Base-by-base conservation (phyloP, 2,888 invertebrate species). In the Pristionchus exspectatus region DNA sequence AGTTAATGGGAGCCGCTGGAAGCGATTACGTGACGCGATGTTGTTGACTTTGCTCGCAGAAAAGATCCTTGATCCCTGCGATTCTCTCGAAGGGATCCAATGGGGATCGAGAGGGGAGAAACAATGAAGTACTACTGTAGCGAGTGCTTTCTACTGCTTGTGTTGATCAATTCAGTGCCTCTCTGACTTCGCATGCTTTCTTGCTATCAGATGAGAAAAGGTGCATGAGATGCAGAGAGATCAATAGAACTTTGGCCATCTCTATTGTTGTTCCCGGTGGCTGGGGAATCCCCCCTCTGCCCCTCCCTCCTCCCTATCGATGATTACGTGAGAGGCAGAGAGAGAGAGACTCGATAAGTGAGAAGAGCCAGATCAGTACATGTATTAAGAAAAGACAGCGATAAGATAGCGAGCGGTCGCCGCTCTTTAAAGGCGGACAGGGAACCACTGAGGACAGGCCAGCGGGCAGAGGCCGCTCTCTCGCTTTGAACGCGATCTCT, bases 301-400 rank as follows among this genome's bases (percentile, higher is more conserved):
- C n/a, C n/a, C 63, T n/a, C n/a, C 21, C 38, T 33, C 72, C 21
- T 18, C 44, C 38, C 38, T 21, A 50, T 72, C 72, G 38, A 33
- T 74, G 74, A 21, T 50, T 50, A 50, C 44, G 44, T 33, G 21
- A 16, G 69, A 72, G 14, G 27, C 12, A 12, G 69, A 4, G 69
- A 69, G 69, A 66, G 66, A 30, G 74, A 74, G 74, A 38, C 74
- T 38, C 74, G 16, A 74, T 74, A 74, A 74, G 74, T 74, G 74
- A 74, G 74, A 24, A 74, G 74, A 38, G 74, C 38, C n/a, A 24
- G 74, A 74, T 74, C 74, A 38, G 38, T 69, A n/a, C n/a, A 24
- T 59, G 44, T 50, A 63, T 63, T 63, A 63, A n/a, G 63, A 56
- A 56, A 56, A 21, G 56, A 16, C 18, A 24, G 2, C 74, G 74